Base-by-base conservation (phyloP, 2,888 invertebrate species). In the Cheilosia soror region DNA sequence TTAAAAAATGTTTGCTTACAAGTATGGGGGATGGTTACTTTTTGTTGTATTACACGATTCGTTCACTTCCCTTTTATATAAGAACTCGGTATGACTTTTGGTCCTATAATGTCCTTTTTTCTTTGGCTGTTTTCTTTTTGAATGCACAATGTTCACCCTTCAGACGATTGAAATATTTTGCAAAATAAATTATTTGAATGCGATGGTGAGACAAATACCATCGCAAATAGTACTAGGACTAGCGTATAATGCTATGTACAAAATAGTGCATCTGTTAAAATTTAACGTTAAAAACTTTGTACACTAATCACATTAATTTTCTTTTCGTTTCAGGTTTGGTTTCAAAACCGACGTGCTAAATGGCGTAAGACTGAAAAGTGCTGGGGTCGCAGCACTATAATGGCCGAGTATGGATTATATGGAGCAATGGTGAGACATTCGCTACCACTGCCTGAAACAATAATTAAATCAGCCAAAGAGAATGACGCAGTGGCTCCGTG, bases 341-440 rank as follows among this genome's bases (percentile, higher is more conserved):
- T 92, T 89, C 92, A 92, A 94, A 99, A 99, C 93, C 95, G 99
- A 31, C 95, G 99, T 55, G 99, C 99, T 90, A 99, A 99, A 92
- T 99, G 99, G 99, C 96, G 99, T 87, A 99, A 99, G 93, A 99
- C 99, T 71, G 99, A 99, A 93, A 99, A 99, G 92, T 99, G 98
- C 89, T 99, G 99, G 99, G 99, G 99, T 60, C 95, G 98, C 89
- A 98, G 98, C 91, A 99, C 99, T 89, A 99, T 99, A 91, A 99
- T 99, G 99, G 99, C 99, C 88, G 99, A 99, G 93, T 99, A 99
- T 92, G 99, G 99, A 2, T 94, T 99, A 65, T 99, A 99, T 93
- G 99, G 99, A 0, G 99, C 99, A 88, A 99, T 99, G 99, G 99
- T 99, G 88, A 95, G 99, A 87, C 99, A 99, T 93, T 99, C 99